Base-by-base conservation (phyloP, 2,888 invertebrate species). In the Mongoloraphidia duomilia region DNA sequence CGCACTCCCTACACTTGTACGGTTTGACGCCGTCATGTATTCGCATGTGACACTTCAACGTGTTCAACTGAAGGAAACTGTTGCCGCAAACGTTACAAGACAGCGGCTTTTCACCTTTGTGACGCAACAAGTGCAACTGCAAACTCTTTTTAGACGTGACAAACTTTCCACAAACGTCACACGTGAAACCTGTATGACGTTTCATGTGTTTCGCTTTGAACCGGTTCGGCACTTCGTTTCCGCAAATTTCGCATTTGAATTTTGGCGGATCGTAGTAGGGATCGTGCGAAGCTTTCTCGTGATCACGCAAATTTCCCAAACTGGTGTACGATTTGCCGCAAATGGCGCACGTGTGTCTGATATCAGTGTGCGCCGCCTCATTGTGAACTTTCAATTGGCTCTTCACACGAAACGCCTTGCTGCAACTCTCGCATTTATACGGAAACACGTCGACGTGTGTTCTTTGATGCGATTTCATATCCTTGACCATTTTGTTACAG, bases 121-220 rank as follows among this genome's bases (percentile, higher is more conserved):
- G 72, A 17, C 71, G 69, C 13, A 69, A 61, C 35, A 67, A 55
- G 52, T 73, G 73, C 44, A 68, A 66, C 53, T 70, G 69, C 36
- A 73, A 57, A 26, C 69, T 68, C 38, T 69, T 70, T 1, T 65
- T 65, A 45, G 69, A 70, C 49, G 69, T 69, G 13, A 75, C 60
- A 50, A 68, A 67, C 56, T 74, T 73, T 8, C 72, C 73, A 52
- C 75, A 74, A 3, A 67, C 65, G 49, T 74, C 72, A 53, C 75
- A 75, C 3, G 67, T 61, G 53, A 68, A 68, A 0, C 67, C 65
- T 53, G 14, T 49, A 43, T 50, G 50, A 45, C 49, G 55, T 49
- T 50, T 56, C 44, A 50, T 46, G 43, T 59, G 62, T 6, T 47
- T 50, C 14, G 52, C 56, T 9, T 57, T 53, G n/a, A 52, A 41